These are phyloP conservation scores for Emydura subglobosa DNA, from an alignment of 2,113 vertebrate species.

Conservation along the genomic window DNA sequence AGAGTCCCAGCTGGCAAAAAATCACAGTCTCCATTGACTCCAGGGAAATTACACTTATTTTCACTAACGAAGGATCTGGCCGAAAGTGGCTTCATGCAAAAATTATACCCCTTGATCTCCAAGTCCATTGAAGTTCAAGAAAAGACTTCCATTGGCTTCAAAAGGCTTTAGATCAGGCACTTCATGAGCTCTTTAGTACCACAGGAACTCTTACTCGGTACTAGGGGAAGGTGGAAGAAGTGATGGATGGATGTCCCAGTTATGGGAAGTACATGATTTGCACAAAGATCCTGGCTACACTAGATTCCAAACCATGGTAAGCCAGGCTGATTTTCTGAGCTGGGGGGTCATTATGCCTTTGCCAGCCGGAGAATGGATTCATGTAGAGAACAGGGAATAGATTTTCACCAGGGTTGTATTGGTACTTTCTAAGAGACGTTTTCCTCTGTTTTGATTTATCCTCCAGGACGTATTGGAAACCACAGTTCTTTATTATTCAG, in stretches of 20 bases:
- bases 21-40: neutral
- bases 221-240: neutral
- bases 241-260: neutral
- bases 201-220: neutral
- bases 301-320: no score
- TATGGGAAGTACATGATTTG: neutral
- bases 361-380: neutral
- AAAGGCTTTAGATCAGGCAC: neutral
- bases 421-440: neutral
- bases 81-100: neutral
- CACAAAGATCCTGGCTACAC: neutral
- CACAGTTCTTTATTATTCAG: neutral
- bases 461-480: neutral
- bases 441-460: neutral
- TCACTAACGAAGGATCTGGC: neutral
- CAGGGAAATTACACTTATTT: neutral
- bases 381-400: neutral
- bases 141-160: neutral
- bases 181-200: neutral
- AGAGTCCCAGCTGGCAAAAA: neutral
- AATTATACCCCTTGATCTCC: neutral
- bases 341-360: neutral
- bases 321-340: neutral
- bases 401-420: accelerated
- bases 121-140: neutral